Percentiles rank a stretch among this genome's conserved stretches.
Evolutionary conservation across 2,888 invertebrate genomes (phyloP).

Genomic region (Polydrusus cervinus): DNA sequence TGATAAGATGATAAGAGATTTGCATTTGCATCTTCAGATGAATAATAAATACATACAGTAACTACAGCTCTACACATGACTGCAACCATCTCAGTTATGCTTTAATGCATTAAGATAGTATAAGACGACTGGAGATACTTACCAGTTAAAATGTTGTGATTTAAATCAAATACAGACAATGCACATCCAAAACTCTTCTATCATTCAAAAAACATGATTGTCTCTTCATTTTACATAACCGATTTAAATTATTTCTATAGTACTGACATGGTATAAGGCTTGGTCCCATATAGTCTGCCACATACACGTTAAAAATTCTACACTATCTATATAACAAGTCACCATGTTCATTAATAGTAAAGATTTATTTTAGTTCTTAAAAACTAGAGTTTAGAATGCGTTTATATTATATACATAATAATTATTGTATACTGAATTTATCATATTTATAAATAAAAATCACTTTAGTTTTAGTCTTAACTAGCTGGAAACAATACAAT

Average conservation of each 20-base stretch:
- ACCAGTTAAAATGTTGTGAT: no score
- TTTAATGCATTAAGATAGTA: no score
- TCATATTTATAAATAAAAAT: slow-evolving; percentile 57
- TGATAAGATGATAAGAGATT: no score
- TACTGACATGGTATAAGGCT: slow-evolving; percentile 27
- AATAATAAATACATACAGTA: no score
- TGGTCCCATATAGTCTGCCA: slow-evolving; percentile 43
- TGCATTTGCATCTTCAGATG: no score
- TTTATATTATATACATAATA: slow-evolving; percentile 64
- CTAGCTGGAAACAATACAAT: slow-evolving; percentile 64
- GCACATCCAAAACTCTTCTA: no score
- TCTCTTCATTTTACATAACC: no score
- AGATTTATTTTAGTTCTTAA: slow-evolving; percentile 62
- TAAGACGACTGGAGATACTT: no score
- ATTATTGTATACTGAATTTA: slow-evolving; percentile 61
- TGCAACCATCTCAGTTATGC: no score
- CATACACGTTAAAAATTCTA: slow-evolving; percentile 64
- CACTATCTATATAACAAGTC: slow-evolving; percentile 64
- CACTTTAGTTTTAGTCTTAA: slow-evolving; percentile 64
- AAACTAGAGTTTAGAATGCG: slow-evolving; percentile 63
- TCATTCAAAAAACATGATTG: no score
- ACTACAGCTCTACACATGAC: no score
- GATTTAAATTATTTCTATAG: not conserved
- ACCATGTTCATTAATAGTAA: slow-evolving; percentile 62
- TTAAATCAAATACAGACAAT: no score